Conservation (phyloP, 2,113 vertebrate species). For the Neodontobutis hainanensis region DNA sequence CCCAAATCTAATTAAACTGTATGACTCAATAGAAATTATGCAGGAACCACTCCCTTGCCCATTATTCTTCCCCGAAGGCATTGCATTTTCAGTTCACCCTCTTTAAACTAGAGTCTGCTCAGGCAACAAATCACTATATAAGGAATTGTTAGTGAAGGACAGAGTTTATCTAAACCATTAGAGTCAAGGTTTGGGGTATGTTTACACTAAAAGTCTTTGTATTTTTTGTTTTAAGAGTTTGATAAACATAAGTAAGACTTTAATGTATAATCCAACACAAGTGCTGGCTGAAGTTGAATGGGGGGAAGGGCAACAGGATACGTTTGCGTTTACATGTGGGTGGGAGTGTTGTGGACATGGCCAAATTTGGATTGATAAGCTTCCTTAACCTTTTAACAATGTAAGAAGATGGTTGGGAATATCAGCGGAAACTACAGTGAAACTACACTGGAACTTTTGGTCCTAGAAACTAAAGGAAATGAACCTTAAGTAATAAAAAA, state of each 20-base stretch:
- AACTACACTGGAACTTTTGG: neutral
- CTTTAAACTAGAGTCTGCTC: conserved; percentile 28
- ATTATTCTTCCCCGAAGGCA: conserved; percentile 38
- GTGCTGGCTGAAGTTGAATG: conserved; percentile 34
- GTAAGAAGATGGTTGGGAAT: neutral
- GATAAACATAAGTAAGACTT: conserved; percentile 40
- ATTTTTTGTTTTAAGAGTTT: conserved; percentile 59
- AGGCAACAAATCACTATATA: conserved; percentile 63
- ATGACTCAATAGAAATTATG: conserved; percentile 51
- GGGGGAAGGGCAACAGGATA: neutral
- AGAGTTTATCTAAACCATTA: conserved; percentile 44
- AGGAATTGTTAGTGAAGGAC: conserved; percentile 57
- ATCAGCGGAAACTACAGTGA: neutral
- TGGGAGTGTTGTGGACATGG: conserved; percentile 10
- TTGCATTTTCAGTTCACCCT: conserved; percentile 30
- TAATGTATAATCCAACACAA: conserved; percentile 56
- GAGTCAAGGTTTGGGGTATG: conserved; percentile 36
- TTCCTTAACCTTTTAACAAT: conserved; percentile 2
- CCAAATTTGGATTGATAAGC: conserved; percentile 21
- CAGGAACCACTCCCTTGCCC: conserved; percentile 50
- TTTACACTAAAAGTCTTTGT: conserved; percentile 47
- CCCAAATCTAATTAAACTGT: conserved; percentile 40
- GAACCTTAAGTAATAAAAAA: neutral
- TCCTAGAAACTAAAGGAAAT: conserved; percentile 5
- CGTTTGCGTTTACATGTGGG: conserved; percentile 30